These are phyloP conservation scores for Pyralis farinalis DNA, from an alignment of 2,888 invertebrate genomes.

Conservation along the genomic window DNA sequence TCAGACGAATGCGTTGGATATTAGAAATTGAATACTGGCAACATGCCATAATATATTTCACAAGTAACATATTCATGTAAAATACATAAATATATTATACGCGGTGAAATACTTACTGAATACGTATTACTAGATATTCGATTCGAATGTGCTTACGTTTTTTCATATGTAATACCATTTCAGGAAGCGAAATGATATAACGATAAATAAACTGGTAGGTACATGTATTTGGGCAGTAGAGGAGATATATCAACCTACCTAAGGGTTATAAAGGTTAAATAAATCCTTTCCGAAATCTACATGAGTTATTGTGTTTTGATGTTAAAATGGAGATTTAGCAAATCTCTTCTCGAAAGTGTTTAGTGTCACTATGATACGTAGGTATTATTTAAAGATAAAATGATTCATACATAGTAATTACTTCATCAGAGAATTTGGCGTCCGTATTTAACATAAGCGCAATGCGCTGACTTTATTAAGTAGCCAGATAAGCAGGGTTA, in stretches of 20 bases:
- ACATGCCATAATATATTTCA: constrained; percentile 10
- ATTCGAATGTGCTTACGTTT: constrained; percentile 14
- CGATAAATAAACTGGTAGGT: constrained; percentile 23
- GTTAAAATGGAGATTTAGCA: constrained; percentile 26
- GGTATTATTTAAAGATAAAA: no score
- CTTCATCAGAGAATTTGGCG: constrained; percentile 10
- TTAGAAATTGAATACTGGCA: not conserved
- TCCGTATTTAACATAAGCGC: constrained; percentile 27
- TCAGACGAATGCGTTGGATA: not conserved
- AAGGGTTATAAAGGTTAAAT: constrained; percentile 28
- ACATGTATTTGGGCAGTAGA: not conserved
- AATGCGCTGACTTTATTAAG: constrained; percentile 39
- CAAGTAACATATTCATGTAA: no score
- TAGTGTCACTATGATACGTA: no score
- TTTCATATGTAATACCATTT: constrained; percentile 16
- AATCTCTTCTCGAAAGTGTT: constrained; percentile 20
- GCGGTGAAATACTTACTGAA: no score
- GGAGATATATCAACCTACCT: constrained; percentile 10
- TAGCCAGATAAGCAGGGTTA: constrained; percentile 45
- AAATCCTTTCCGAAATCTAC: constrained; percentile 25
- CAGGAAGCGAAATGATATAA: constrained; percentile 24
- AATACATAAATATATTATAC: no score
- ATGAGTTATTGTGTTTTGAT: constrained; percentile 33
- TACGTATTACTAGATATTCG: constrained; percentile 9
- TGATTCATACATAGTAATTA: constrained; percentile 14